Conservation (phyloP, 1,140 invertebrate genomes). For the Papilio machaon region DNA sequence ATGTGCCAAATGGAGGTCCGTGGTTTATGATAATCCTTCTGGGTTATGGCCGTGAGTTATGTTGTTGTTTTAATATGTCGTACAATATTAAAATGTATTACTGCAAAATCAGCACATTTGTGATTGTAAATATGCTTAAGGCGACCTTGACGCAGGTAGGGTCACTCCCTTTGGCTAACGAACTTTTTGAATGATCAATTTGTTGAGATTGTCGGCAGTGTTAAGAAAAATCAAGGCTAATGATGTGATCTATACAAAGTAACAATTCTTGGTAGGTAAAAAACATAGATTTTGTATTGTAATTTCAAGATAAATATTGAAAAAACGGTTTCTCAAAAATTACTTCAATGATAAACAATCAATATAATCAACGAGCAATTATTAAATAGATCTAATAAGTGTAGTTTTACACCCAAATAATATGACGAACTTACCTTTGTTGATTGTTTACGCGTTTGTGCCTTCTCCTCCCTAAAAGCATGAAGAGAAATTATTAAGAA, state of each 20-base stretch:
- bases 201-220: not conserved
- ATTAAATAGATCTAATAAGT: too few species aligned
- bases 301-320: too few species aligned
- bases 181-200: not conserved
- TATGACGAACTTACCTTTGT: not conserved
- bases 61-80: not conserved
- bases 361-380: too few species aligned
- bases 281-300: too few species aligned
- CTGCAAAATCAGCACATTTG: not conserved
- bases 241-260: not conserved
- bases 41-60: too few species aligned
- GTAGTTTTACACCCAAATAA: not conserved
- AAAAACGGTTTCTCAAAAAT: too few species aligned
- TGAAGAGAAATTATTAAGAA: too few species aligned
- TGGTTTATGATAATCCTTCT: too few species aligned
- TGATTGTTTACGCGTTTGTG: not conserved
- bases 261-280: not conserved
- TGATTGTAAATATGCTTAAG: conserved; percentile 42
- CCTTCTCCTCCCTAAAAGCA: conserved; percentile 2
- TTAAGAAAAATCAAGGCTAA: not conserved
- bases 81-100: too few species aligned
- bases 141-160: not conserved
- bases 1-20: too few species aligned
- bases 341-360: too few species aligned
- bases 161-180: not conserved